A percentile compares a stretch with the other conserved stretches of the same genome.
Evolutionary conservation across 2,888 invertebrate species (phyloP).

Genomic region (Perizoma flavofasciatum): DNA sequence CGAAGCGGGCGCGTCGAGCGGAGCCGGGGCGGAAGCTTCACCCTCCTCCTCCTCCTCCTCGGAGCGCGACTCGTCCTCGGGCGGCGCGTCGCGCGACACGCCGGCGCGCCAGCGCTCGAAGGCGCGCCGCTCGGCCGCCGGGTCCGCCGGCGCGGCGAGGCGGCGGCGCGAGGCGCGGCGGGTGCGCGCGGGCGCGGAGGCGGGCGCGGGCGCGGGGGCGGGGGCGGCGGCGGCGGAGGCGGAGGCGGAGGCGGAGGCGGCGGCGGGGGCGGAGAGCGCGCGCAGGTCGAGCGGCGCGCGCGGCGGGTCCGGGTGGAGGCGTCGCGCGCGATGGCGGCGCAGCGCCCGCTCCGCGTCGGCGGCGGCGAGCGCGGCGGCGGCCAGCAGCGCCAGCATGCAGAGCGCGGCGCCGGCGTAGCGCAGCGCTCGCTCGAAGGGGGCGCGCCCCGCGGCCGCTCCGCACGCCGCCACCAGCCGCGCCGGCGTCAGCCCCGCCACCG

Average conservation of each 20-base stretch:
- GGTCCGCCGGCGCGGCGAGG: slow-evolving; percentile 64
- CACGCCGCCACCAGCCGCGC: slow-evolving; percentile 48
- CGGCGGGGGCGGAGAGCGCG: slow-evolving; percentile 49
- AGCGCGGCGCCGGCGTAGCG: slow-evolving; percentile 57
- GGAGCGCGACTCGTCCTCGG: slow-evolving; percentile 55
- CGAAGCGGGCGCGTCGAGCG: slow-evolving; percentile 33
- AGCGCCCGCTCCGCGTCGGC: slow-evolving; percentile 79
- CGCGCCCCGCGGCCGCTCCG: slow-evolving; percentile 64
- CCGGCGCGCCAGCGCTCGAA: slow-evolving; percentile 71
- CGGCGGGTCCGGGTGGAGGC: slow-evolving; percentile 69
- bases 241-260: slow-evolving; percentile 47
- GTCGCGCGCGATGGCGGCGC: slow-evolving; percentile 66
- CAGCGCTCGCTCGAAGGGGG: slow-evolving; percentile 81
- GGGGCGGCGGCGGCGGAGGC: slow-evolving; percentile 43
- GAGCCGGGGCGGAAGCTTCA: slow-evolving; percentile 31
- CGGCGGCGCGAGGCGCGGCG: slow-evolving; percentile 46
- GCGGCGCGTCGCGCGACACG: slow-evolving; percentile 51
- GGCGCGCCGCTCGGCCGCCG: slow-evolving; percentile 62
- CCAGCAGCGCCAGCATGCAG: slow-evolving; percentile 51
- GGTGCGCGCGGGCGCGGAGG: slow-evolving; percentile 45
- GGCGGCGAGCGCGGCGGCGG: slow-evolving; percentile 48
- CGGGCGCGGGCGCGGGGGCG: slow-evolving; percentile 16
- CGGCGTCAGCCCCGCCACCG: slow-evolving; percentile 47
- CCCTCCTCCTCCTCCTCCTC: slow-evolving; percentile 54
- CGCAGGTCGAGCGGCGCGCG: slow-evolving; percentile 57